Base-by-base conservation (phyloP, 2,888 invertebrate species). In the Hydriomena furcata region DNA sequence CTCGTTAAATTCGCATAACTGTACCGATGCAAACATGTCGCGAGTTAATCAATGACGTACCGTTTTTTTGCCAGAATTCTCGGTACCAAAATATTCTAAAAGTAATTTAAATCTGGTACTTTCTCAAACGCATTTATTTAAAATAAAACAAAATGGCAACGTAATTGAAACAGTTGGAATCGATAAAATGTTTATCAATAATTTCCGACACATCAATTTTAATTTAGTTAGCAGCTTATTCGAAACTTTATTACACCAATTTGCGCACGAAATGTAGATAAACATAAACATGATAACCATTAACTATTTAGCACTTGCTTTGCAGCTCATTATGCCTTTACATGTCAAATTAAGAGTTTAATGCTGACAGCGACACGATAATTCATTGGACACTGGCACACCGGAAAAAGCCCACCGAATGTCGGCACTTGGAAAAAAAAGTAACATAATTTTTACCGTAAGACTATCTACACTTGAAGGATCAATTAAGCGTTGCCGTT, bases 401-500 rank as follows among this genome's bases (percentile, higher is more conserved):
- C 68, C 63, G 68, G 59, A 46, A 24, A 10, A 25, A 17, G 2
- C 20, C 61, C 62, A 63, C 64, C 68, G 66, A 65, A 71, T 68
- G 70, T 68, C 67, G 71, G 66, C 74, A 69, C 71, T 70, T 64
- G 67, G 68, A 71, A 73, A 71, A 71, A 73, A 71, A 67, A 68
- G 63, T 70, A 77, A 76, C 78, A 79, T 72, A 65, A 61, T 69
- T 73, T 77, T 72, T 78, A 82, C 84, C 82, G 82, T 82, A 79
- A 79, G 65, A 61, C 73, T 66, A 71, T 77, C 73, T 68, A 70
- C 73, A 69, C 70, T 71, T 69, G 68, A 72, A 62, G 67, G 78
- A 78, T 78, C 78, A 78, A 86, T 85, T 81, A 74, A 71, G 71
- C 81, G 79, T 81, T 85, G 86, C 85, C 85, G 88, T 86, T 88